Percentiles rank a stretch among this genome's conserved stretches.
Evolutionary conservation across 2,888 invertebrate genomes (phyloP).

Genomic region (Hyalella azteca): DNA sequence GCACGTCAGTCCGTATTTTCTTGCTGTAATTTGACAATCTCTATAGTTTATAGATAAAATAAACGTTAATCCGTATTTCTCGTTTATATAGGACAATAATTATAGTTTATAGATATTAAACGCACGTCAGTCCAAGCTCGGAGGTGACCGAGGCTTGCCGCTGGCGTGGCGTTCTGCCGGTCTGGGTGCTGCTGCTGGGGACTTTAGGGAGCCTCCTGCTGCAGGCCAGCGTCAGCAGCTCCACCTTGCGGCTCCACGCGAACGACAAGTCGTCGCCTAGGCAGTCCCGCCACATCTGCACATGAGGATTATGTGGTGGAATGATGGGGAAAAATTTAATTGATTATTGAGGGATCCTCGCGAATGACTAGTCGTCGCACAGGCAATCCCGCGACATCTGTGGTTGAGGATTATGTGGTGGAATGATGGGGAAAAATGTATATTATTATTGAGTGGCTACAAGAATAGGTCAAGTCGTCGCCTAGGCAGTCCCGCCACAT

Average conservation of each 20-base stretch:
- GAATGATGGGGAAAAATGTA: too few species aligned
- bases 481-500: constrained; percentile 2
- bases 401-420: too few species aligned
- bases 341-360: too few species aligned
- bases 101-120: background rate
- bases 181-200: background rate
- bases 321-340: too few species aligned
- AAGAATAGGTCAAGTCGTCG: background rate
- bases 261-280: background rate
- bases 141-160: background rate
- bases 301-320: too few species aligned
- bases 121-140: too few species aligned
- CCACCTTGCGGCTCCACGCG: constrained; percentile 5
- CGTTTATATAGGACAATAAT: background rate
- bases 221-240: background rate
- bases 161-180: background rate
- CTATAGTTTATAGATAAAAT: background rate
- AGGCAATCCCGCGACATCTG: too few species aligned
- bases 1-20: background rate
- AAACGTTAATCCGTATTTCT: background rate
- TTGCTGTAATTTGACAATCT: background rate
- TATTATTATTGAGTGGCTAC: too few species aligned
- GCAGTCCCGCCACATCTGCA: constrained; percentile 9
- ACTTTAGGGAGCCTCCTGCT: background rate
- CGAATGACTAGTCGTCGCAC: too few species aligned